Evolutionary conservation across 2,888 invertebrate species (phyloP), one percentile per base, ranked within the genome.

Genomic region (Eristalis arbustorum): DNA sequence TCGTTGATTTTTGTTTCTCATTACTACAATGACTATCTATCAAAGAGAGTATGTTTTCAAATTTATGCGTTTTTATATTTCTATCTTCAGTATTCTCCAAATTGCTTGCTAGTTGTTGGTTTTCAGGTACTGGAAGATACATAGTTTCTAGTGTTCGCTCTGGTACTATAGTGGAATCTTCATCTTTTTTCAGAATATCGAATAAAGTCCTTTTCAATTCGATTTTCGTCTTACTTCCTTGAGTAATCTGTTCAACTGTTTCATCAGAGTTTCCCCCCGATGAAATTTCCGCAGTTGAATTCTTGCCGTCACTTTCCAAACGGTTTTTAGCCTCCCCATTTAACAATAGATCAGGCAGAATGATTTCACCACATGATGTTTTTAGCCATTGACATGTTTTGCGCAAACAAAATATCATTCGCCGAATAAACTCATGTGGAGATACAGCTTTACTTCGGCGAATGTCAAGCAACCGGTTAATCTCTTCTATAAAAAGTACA

Each of bases 351-450:
- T 91, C 92, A 0, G 92, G 91, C 34, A 92, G 88, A 4, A 90
- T 88, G 10, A 90, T 89, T 69, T 92, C 92, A 14, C 91, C 90
- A 84, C 91, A 91, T 81, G 91, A 91, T 56, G 90, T 89, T 64
- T 91, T 91, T 62, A 92, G 75, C 92, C 92, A 92, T 66, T 90
- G 90, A 85, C 92, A 92, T 1, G 90, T 92, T 79, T 92, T 92
- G 40, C 91, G 92, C 64, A 93, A 66, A 4, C 91, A 90, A 81
- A 92, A 93, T 25, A 93, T 92, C 91, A 92, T 92, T 4, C 93
- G 90, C 0, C 93, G 88, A 37, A 93, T 91, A 75, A 92, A 93
- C 88, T 93, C 92, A 64, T 92, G 92, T 0, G 93, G 92, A 2
- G 93, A 93, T 6, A 93, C 89, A 59, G 91, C 91, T 66, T 92